Evolutionary conservation across 2,113 vertebrate species (phyloP).

Genomic region (Sebastes schlegelii): DNA sequence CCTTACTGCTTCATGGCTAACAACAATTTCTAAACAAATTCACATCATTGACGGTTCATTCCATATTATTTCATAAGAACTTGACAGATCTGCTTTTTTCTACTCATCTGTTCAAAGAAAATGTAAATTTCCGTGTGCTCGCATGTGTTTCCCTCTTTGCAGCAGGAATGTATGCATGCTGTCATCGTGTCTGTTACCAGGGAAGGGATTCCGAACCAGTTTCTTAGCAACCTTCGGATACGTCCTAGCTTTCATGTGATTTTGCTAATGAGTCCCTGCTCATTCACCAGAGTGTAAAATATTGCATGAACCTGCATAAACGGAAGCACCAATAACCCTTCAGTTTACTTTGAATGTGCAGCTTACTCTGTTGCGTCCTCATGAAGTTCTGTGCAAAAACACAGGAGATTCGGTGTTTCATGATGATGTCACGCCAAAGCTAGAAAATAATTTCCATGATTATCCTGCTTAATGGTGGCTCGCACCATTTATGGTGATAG

Average conservation of each 20-base stretch:
- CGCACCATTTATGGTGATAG: slow-evolving; percentile 53
- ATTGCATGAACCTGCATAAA: slow-evolving; percentile 70
- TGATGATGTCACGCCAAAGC: slow-evolving; percentile 42
- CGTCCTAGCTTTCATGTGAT: slow-evolving; percentile 74
- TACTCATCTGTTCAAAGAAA: slow-evolving; percentile 29
- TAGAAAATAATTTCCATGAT: slow-evolving; percentile 53
- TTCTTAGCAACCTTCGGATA: slow-evolving; percentile 82
- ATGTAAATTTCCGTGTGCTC: slow-evolving; percentile 43
- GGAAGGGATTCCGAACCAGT: slow-evolving; percentile 77
- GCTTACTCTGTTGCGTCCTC: slow-evolving; percentile 1
- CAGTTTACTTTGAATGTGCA: slow-evolving; percentile 1
- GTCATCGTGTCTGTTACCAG: slow-evolving; percentile 72
- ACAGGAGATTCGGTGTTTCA: slow-evolving; percentile 18
- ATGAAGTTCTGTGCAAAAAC: slow-evolving; percentile 35
- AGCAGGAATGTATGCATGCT: slow-evolving; percentile 59
- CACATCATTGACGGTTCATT: background rate
- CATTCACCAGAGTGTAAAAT: slow-evolving; percentile 76
- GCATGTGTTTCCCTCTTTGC: slow-evolving; percentile 47
- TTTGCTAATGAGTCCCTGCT: slow-evolving; percentile 78
- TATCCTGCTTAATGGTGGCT: slow-evolving; percentile 59
- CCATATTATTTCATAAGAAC: slow-evolving; percentile 8
- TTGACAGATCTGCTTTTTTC: slow-evolving; percentile 10
- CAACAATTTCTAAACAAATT: background rate
- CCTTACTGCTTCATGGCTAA: background rate
- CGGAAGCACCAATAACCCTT: slow-evolving; percentile 28